Evolutionary conservation across 2,797 vertebrate species (phyloP).

Genomic region (Cyclura pinguis): DNA sequence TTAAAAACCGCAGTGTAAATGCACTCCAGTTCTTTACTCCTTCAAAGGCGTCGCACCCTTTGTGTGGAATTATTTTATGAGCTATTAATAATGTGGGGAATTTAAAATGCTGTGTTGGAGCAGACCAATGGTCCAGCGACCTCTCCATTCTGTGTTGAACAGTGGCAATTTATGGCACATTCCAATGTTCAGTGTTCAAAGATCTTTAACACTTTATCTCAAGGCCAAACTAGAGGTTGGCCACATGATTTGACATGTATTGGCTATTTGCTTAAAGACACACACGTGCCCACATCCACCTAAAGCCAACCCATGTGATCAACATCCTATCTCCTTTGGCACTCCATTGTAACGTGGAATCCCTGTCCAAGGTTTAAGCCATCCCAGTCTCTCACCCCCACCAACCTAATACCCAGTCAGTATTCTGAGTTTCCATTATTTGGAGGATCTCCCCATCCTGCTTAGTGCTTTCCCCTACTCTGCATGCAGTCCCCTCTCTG

Average conservation of each 20-base stretch:
- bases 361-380: neutral
- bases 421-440: neutral
- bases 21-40: neutral
- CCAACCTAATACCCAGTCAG: neutral
- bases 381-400: neutral
- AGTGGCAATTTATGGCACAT: neutral
- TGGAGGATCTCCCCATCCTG: neutral
- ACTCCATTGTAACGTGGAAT: neutral
- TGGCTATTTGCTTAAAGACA: neutral
- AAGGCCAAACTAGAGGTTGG: neutral
- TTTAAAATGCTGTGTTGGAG: neutral
- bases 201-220: neutral
- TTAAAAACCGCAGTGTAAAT: neutral
- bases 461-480: no score
- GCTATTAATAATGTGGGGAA: neutral
- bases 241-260: neutral
- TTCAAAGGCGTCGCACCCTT: neutral
- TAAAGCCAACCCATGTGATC: neutral
- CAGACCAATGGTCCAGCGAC: neutral
- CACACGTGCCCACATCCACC: neutral
- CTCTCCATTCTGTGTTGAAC: neutral
- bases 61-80: conserved; percentile 11
- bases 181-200: neutral
- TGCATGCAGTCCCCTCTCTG: no score
- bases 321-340: neutral